Evolutionary conservation across 1,140 invertebrate species (phyloP), one percentile per base, ranked within the genome.

Genomic region (Phortica variegata): DNA sequence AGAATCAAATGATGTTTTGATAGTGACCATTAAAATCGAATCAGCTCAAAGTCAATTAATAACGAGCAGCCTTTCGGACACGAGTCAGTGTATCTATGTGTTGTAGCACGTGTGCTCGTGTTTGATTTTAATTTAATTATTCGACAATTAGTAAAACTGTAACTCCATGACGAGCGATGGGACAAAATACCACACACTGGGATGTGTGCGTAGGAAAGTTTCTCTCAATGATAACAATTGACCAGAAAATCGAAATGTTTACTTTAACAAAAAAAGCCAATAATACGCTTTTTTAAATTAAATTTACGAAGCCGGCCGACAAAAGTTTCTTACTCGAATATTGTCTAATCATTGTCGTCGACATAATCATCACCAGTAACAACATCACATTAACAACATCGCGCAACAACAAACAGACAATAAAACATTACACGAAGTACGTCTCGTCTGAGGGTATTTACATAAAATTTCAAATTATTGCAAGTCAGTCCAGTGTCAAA

Each of bases 11-110:
- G 63, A 60, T 58, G 56, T 54, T 68, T 68, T 68, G 63, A 62
- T 68, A 54, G 62, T 62, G 46, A 61, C 57, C 60, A 68, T 68
- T 63, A 68, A 68, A 68, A 56, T 58, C 54, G 63, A 68, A 68
- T 68, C 63, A 68, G 63, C 60, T 60, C 63, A 54, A 62, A 68
- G 63, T 68, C 63, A 63, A 68, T 68, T 68, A 68, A 68, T 68
- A 63, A n/a, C n/a, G n/a, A 68, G 60, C 37, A 47, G 33, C 40
- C 44, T 21, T 38, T 39, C 29, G 26, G 45, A 40, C 38, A 39
- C 50, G 32, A 23, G 15, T 46, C 31, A 41, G 20, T 47, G 38
- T 21, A 43, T 52, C 47, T 56, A 39, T 50, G 52, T 15, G 36
- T 10, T 19, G 43, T 37, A 65, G 61, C 61, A 65, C 61, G 61